Base-by-base conservation (phyloP, 1,140 invertebrate genomes). In the Helicoverpa armigera region DNA sequence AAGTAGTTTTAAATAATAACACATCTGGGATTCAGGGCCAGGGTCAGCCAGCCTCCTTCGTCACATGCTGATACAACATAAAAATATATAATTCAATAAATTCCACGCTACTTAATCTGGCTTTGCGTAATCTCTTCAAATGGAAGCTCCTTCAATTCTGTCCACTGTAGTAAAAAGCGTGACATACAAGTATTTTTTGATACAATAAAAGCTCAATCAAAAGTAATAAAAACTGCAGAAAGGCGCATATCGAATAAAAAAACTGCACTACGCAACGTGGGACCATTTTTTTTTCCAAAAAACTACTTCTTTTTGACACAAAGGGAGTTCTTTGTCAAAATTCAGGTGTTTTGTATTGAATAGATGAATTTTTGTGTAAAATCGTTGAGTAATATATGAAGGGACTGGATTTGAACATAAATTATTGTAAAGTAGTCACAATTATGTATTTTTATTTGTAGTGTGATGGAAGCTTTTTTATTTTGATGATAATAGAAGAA, bases 211-310 rank as follows among this genome's bases (percentile, higher is more conserved):
- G n/a, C 67, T 81, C 81, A 83, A 86, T 86, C 82, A 80, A 83
- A 79, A 75, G 67, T 67, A 79, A 83, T 82, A 85, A 83, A 83
- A 79, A 80, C 70, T 61, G 18, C 77, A 80, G 54, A 69, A 56
- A 83, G 63, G 58, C 79, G 60, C 67, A 81, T 51, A 35, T 72
- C 51, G 48, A 75, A 70, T 14, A 79, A 86, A 83, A 87, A 87
- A 87, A 85, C 73, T 84, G 83, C 84, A 86, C 63, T 79, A 72
- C 74, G n/a, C 80, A 31, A 83, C 84, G 84, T 86, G 86, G 80
- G 83, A 87, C 83, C 65, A 80, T 75, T 83, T 80, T 75, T 83
- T 80, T 86, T 85, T 83, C 77, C 2, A 23, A 51, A 70, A 86
- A 85, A 83, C 50, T 54, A 60, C 60, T 80, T 4, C 12, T 86